These are phyloP conservation scores for Mesopsocus fuscifrons DNA, from an alignment of 2,888 invertebrate genomes.

Conservation along the genomic window DNA sequence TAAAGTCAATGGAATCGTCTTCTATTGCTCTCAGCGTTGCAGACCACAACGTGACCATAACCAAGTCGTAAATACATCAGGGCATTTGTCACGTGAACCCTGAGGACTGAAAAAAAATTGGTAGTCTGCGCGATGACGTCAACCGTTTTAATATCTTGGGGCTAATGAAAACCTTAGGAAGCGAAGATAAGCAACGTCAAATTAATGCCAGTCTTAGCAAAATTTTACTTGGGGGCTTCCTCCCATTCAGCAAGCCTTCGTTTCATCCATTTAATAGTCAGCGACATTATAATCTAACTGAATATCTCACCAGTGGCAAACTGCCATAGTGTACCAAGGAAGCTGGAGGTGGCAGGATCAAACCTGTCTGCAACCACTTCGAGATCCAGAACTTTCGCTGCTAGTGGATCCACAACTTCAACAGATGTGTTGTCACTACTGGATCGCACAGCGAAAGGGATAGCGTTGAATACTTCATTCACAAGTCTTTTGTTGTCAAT, in stretches of 20 bases:
- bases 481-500: constrained; percentile 61
- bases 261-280: no score
- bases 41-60: no score
- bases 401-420: constrained; percentile 54
- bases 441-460: constrained; percentile 52
- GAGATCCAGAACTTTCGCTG: constrained; percentile 56
- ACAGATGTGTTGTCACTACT: constrained; percentile 38
- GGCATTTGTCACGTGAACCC: not conserved
- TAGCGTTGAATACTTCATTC: constrained; percentile 56
- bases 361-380: constrained; percentile 70
- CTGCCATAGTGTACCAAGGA: constrained; percentile 62
- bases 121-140: no score
- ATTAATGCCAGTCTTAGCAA: no score
- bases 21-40: no score
- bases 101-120: no score
- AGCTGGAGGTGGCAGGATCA: constrained; percentile 52
- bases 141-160: no score
- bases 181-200: no score
- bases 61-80: not conserved
- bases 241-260: no score
- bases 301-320: constrained; percentile 55
- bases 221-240: no score
- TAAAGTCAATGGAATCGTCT: not conserved
- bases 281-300: no score
- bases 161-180: no score